A percentile compares a stretch with the other conserved stretches of the same genome.
phyloP scores from a whole-genome alignment of 2,113 vertebrate species.

The Sorex araneus region DNA sequence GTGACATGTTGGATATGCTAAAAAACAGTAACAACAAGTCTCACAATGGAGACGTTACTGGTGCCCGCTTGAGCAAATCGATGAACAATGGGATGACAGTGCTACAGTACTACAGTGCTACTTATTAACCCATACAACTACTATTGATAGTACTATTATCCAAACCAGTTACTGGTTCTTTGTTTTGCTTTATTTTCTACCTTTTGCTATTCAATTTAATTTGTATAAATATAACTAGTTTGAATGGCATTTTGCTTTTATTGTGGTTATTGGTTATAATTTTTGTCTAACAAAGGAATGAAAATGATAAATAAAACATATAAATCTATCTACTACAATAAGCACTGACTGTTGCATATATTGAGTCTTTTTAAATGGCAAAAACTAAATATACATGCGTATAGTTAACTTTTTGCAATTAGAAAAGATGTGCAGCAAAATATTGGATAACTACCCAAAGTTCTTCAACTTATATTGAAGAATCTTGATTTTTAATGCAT shows the following conservation, averaged over 20 bases:
- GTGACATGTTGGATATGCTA: too few relatives aligned
- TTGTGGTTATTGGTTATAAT: not conserved
- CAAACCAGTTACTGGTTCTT: not conserved
- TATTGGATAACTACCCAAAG: not conserved
- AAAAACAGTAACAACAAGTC: too few relatives aligned
- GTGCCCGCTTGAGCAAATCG: too few relatives aligned
- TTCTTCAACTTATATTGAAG: not conserved
- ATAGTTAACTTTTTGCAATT: not conserved
- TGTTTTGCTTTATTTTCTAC: not conserved
- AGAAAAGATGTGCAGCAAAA: not conserved
- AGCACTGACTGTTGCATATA: fast-evolving
- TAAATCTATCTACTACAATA: not conserved
- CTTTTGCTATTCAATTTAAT: not conserved
- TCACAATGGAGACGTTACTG: too few relatives aligned
- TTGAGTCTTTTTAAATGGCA: conserved; percentile 18
- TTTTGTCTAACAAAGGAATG: conserved; percentile 1
- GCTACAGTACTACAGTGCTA: too few relatives aligned
- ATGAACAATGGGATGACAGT: too few relatives aligned
- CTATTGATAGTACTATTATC: not conserved
- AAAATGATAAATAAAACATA: not conserved
- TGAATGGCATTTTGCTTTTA: not conserved
- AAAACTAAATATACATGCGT: not conserved
- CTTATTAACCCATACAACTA: not conserved
- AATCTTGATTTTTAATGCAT: conserved; percentile 11
- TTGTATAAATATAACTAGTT: not conserved